phyloP scores from a whole-genome alignment of 2,888 invertebrate species.

The Melieria picta region DNA sequence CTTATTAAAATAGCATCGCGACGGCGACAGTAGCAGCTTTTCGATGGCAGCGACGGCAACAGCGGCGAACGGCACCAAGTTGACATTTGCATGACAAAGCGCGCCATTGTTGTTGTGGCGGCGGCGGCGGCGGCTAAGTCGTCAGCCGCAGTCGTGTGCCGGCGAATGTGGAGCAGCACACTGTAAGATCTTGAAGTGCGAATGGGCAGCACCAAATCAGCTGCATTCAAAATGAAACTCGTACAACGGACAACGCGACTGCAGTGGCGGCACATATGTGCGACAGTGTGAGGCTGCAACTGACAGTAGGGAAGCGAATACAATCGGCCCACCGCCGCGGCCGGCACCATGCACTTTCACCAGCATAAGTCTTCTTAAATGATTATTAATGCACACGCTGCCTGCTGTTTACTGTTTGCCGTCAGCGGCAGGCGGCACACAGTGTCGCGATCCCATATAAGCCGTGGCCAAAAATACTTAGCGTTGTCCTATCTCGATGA shows the following conservation, averaged over 20 bases:
- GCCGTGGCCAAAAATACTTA: no score
- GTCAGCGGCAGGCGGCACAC: not conserved
- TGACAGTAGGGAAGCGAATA: not conserved
- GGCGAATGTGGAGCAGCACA: no score
- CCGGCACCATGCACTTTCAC: conserved; percentile 24
- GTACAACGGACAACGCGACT: not conserved
- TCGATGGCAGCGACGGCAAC: not conserved
- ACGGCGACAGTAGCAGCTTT: not conserved
- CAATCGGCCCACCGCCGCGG: conserved; percentile 8
- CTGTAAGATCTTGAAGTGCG: no score
- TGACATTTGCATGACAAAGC: conserved; percentile 35
- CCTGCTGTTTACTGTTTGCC: not conserved
- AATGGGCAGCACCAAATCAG: not conserved
- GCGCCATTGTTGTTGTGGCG: not conserved
- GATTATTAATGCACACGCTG: not conserved
- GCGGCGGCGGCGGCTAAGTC: no score
- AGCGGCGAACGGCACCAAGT: not conserved
- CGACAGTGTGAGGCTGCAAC: not conserved
- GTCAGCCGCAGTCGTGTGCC: no score
- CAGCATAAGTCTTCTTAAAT: conserved; percentile 28
- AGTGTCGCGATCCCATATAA: no score
- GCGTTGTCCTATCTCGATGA: no score
- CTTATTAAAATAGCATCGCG: not conserved
- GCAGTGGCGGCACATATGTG: not conserved
- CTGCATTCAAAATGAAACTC: conserved; percentile 25